Percentiles rank a stretch among this genome's conserved stretches.
Conservation (phyloP, 2,113 vertebrate genomes). For the Piaya cayana region DNA sequence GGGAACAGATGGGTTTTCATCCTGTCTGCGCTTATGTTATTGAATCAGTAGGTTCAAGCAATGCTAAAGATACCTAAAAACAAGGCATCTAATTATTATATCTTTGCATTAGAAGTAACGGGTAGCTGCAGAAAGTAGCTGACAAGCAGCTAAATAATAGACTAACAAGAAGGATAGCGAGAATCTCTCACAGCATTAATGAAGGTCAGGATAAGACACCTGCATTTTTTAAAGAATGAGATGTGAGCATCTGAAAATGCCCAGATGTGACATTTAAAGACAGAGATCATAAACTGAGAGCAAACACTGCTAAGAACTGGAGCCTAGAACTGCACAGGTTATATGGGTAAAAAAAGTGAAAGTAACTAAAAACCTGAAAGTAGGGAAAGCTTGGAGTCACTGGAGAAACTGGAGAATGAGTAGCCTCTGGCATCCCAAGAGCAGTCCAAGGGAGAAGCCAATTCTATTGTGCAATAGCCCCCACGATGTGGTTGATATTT, state of each 20-base stretch:
- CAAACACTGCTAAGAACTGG: neutral
- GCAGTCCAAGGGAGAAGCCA: neutral
- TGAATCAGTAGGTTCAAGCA: neutral
- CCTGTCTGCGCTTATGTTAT: neutral
- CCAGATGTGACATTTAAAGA: constrained; percentile 15
- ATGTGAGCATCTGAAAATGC: neutral
- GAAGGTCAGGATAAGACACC: constrained; percentile 40
- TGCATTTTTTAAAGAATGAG: constrained; percentile 26
- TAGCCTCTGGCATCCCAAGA: neutral
- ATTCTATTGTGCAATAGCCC: neutral
- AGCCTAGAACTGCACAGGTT: neutral
- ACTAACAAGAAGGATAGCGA: constrained; percentile 46
- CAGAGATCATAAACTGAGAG: neutral
- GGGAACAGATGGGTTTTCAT: neutral
- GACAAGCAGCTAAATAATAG: constrained; percentile 38
- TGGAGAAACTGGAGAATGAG: neutral
- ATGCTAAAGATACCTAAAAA: constrained; percentile 17
- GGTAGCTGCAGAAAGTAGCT: constrained; percentile 17
- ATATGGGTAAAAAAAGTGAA: neutral
- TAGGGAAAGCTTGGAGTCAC: neutral
- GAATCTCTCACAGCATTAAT: constrained; percentile 29
- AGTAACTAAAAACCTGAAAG: neutral
- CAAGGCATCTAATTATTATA: constrained; percentile 21
- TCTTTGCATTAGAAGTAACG: neutral
- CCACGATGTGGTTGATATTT: neutral